Base-by-base conservation (phyloP, 2,888 invertebrate species). In the Drosophila cognata region DNA sequence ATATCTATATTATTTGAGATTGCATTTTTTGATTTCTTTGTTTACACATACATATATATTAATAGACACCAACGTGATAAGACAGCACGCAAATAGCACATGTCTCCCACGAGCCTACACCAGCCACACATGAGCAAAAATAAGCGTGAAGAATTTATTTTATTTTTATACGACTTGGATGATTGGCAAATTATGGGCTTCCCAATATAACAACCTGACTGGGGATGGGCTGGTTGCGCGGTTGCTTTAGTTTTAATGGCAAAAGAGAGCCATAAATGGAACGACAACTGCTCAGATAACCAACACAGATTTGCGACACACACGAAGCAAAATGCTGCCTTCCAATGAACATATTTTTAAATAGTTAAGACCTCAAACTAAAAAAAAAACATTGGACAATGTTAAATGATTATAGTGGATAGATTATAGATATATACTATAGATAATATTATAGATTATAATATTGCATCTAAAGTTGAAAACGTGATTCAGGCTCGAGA, bases 111-210 rank as follows among this genome's bases (percentile, higher is more conserved):
- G 21, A 25, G 43, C 41, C n/a, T 10, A 41, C 31, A 46, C 48
- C 6, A 38, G 33, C 31, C 21, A 52, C 41, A 59, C 57, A 59
- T 16, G 25, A 16, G 50, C 59, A 43, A 36, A 41, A 52, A 41
- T 29, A 57, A n/a, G 7, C 6, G 7, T 16, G 57, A 57, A 46
- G 46, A 68, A 68, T 79, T 79, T 63, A 29, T 68, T 76, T 81
- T 72, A 68, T 81, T 74, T 79, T 79, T 69, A 74, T 79, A 66
- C 53, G 51, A 73, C 55, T 52, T 70, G 31, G 21, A 77, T 82
- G 79, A 84, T 84, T 82, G 82, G 80, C 77, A 82, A 84, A 80
- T 84, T 82, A 71, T 74, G 71, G 61, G 64, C 71, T 65, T 53
- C 41, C 36, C 67, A 67, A 83, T 81, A 81, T 86, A 84, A 86